These are phyloP conservation scores for Thalassophryne amazonica DNA, from an alignment of 2,797 vertebrate species.

Conservation along the genomic window DNA sequence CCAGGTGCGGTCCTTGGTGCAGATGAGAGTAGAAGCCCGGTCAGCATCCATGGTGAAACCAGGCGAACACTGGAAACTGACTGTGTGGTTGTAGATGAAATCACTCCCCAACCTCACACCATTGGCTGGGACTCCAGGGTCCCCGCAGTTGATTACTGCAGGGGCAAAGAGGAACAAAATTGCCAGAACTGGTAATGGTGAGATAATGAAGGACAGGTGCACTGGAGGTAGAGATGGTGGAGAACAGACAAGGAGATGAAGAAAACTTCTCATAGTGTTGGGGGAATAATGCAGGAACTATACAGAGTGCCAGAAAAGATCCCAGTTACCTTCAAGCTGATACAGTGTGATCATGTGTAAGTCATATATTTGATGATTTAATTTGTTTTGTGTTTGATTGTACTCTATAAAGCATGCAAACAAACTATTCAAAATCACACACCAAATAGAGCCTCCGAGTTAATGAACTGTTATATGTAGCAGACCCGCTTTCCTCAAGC, in stretches of 20 bases:
- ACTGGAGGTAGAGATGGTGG: neutral
- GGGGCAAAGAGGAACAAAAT: neutral
- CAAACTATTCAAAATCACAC: constrained; percentile 24
- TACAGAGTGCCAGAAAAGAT: neutral
- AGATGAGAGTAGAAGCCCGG: constrained; percentile 84
- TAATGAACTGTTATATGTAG: constrained; percentile 27
- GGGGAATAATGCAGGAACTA: no score
- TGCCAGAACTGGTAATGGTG: neutral
- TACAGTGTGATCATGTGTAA: neutral
- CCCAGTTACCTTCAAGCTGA: neutral
- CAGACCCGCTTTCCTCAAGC: neutral
- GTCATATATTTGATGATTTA: neutral
- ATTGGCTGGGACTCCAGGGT: constrained; percentile 92
- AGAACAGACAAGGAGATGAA: neutral
- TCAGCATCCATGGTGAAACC: constrained; percentile 94
- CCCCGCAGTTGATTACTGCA: constrained; percentile 94
- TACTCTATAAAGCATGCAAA: constrained; percentile 18
- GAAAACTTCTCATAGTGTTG: neutral
- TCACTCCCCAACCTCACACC: constrained; percentile 89
- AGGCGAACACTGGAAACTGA: constrained; percentile 88
- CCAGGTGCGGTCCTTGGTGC: constrained; percentile 96
- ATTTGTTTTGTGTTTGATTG: constrained; percentile 7
- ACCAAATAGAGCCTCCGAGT: constrained; percentile 9
- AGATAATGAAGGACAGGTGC: neutral
- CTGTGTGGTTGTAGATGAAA: constrained; percentile 86